Conservation (phyloP, 2,113 vertebrate genomes). For the Leptobrachium leishanense region DNA sequence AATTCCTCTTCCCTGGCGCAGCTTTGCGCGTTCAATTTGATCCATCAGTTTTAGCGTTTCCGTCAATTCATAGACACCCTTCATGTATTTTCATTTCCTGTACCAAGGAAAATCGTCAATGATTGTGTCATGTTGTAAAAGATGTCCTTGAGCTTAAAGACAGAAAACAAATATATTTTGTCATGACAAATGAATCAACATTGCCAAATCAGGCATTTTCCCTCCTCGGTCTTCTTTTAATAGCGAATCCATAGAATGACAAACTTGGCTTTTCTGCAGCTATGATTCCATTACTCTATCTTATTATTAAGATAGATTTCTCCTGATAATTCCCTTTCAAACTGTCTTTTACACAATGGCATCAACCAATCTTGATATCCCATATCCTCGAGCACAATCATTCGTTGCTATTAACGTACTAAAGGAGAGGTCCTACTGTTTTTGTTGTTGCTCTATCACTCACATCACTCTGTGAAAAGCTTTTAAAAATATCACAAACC, state of each 20-base stretch:
- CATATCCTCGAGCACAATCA: neutral
- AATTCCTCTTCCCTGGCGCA: neutral
- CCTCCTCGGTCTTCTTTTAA: constrained; percentile 27
- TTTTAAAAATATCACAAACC: neutral
- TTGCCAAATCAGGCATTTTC: constrained; percentile 15
- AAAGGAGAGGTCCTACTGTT: neutral
- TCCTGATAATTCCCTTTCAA: constrained; percentile 17
- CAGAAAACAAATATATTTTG: constrained; percentile 31
- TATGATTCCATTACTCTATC: constrained; percentile 29
- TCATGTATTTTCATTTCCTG: constrained; percentile 39
- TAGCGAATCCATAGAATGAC: constrained; percentile 18
- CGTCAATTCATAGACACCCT: neutral
- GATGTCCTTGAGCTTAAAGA: constrained; percentile 23
- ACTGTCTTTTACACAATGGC: constrained; percentile 1
- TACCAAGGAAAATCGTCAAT: constrained; percentile 22
- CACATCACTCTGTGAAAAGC: neutral
- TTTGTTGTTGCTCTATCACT: neutral
- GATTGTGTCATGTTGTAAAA: constrained; percentile 24
- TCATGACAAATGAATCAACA: constrained; percentile 27
- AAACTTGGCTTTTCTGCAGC: constrained; percentile 22
- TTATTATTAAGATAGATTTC: constrained; percentile 16
- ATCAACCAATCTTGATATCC: neutral
- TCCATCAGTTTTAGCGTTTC: constrained; percentile 21
- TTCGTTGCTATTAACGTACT: neutral
- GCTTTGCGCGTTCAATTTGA: constrained; percentile 18